A percentile compares a stretch with the other conserved stretches of the same genome.
phyloP scores from a whole-genome alignment of 2,797 vertebrate genomes.

The Tympanoctomys barrerae region DNA sequence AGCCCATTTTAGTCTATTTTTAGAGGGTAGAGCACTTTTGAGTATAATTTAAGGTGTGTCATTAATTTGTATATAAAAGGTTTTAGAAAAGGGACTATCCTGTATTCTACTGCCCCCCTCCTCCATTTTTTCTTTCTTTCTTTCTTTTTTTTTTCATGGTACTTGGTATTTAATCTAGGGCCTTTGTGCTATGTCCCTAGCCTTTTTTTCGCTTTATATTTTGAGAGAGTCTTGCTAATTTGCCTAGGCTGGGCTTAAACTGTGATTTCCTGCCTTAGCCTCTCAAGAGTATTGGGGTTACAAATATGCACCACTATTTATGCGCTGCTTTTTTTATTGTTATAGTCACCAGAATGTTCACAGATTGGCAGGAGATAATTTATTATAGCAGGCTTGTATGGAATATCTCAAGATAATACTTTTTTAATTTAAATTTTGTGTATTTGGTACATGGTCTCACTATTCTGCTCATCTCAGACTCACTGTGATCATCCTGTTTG shows the following conservation, averaged over 20 bases:
- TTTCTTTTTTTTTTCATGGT: not conserved
- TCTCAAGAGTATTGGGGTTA: not conserved
- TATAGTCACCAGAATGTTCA: not conserved
- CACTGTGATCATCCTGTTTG: too few relatives aligned
- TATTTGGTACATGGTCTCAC: too few relatives aligned
- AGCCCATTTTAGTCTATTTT: not conserved
- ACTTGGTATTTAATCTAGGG: not conserved
- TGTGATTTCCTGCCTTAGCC: not conserved
- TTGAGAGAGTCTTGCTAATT: not conserved
- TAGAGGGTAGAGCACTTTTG: not conserved
- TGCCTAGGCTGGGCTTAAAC: not conserved
- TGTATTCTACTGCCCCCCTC: not conserved
- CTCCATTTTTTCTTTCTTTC: not conserved
- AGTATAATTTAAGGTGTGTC: not conserved
- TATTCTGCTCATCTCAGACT: too few relatives aligned
- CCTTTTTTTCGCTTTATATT: not conserved
- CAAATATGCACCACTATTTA: not conserved
- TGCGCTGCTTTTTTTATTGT: not conserved
- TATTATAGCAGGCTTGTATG: not conserved
- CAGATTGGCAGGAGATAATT: not conserved
- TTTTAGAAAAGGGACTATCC: not conserved
- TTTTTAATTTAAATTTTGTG: not conserved
- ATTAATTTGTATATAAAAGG: not conserved
- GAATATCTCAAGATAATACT: not conserved
- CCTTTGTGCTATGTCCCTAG: not conserved